Evolutionary conservation across 1,140 invertebrate species (phyloP).

Genomic region (Pseudomyrmex sp.): DNA sequence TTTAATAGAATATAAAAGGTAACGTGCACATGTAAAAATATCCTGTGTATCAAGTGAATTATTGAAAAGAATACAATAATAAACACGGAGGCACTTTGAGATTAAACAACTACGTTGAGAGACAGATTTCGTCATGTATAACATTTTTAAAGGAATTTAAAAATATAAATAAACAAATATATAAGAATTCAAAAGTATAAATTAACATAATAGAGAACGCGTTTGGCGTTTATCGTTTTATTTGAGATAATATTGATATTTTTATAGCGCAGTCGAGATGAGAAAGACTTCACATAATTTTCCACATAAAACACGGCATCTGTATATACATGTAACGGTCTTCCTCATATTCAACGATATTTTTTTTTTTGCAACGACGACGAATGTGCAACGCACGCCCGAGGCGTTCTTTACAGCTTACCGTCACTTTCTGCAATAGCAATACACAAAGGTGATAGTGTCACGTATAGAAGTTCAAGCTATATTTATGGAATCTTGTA

Average conservation of each 20-base stretch:
- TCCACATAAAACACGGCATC: conserved; percentile 50
- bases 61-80: conserved; percentile 7
- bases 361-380: conserved; percentile 61
- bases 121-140: conserved; percentile 34
- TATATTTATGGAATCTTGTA: conserved; percentile 28
- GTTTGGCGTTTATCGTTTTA: conserved; percentile 28
- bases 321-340: conserved; percentile 59
- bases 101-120: conserved; percentile 55
- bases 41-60: conserved; percentile 36
- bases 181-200: conserved; percentile 33
- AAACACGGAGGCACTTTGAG: conserved; percentile 15
- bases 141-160: conserved; percentile 12
- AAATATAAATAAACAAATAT: conserved; percentile 8
- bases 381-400: conserved; percentile 17
- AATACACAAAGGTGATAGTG: conserved; percentile 13
- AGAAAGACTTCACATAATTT: conserved; percentile 21
- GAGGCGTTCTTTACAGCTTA: conserved; percentile 46
- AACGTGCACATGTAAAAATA: conserved; percentile 40
- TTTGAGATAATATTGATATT: conserved; percentile 51
- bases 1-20: conserved; percentile 29
- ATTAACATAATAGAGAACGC: conserved; percentile 6
- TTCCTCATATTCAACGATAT: conserved; percentile 62
- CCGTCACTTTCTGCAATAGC: conserved; percentile 22
- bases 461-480: conserved; percentile 17
- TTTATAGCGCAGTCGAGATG: conserved; percentile 50